These are phyloP conservation scores for Rhorus exstirpatorius DNA, from an alignment of 2,888 invertebrate genomes.

Conservation along the genomic window DNA sequence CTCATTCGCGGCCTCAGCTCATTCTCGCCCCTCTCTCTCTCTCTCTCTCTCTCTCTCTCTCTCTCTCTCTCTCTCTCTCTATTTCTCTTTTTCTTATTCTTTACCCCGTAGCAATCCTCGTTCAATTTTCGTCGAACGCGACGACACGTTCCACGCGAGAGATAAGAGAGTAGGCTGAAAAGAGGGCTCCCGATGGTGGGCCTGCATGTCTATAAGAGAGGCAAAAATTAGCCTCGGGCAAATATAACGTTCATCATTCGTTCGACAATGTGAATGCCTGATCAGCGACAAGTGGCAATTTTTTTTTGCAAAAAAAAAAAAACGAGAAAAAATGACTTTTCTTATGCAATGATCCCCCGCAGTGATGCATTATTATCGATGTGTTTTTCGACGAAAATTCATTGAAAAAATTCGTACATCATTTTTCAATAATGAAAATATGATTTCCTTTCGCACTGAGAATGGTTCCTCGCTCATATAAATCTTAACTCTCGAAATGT, in stretches of 20 bases:
- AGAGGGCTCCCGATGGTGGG: slow-evolving; percentile 28
- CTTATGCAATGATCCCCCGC: too few species aligned
- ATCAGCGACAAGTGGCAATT: slow-evolving; percentile 34
- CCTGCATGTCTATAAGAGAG: slow-evolving; percentile 3
- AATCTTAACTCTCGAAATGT: not conserved
- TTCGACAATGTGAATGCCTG: slow-evolving; percentile 42
- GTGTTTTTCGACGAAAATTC: too few species aligned
- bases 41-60: slow-evolving; percentile 23
- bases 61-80: not conserved
- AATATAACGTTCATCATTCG: slow-evolving; percentile 42
- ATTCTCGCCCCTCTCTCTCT: slow-evolving; percentile 5
- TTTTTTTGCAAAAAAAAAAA: not conserved
- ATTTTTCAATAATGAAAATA: not conserved
- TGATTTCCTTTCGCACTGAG: not conserved
- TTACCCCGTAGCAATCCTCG: slow-evolving; percentile 47
- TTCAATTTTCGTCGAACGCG: slow-evolving; percentile 69
- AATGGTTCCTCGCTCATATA: not conserved
- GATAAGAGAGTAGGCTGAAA: slow-evolving; percentile 39
- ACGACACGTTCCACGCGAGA: slow-evolving; percentile 73
- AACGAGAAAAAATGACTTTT: not conserved
- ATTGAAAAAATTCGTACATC: too few species aligned
- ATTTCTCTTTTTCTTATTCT: not conserved
- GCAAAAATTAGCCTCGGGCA: slow-evolving; percentile 41
- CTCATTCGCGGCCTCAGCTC: slow-evolving; percentile 49
- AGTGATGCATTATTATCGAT: too few species aligned